Evolutionary conservation across 1,140 invertebrate species (phyloP).

Genomic region (Anoplolepis gracilipes): DNA sequence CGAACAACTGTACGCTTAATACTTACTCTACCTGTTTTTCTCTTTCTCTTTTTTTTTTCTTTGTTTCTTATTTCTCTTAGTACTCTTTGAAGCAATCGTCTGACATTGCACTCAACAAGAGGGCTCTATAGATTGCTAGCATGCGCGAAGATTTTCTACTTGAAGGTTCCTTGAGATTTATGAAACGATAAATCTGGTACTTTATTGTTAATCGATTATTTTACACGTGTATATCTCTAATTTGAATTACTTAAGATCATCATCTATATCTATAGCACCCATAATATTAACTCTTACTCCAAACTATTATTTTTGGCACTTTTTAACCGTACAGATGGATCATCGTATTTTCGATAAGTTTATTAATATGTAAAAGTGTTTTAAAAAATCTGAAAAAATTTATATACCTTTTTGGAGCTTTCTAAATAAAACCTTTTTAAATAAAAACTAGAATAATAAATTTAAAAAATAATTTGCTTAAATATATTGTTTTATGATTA

Average conservation of each 20-base stretch:
- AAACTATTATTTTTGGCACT: no score
- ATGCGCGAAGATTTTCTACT: constrained; percentile 25
- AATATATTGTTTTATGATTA: no score
- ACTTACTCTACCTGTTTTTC: constrained; percentile 12
- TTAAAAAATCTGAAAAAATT: no score
- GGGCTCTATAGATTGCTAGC: constrained; percentile 50
- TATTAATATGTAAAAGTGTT: no score
- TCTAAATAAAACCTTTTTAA: no score
- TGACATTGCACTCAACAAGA: constrained; percentile 48
- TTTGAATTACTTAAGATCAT: neutral
- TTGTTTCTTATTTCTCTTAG: constrained; percentile 10
- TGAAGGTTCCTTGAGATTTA: constrained; percentile 53
- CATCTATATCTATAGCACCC: neutral
- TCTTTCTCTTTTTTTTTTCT: neutral
- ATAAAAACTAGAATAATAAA: no score
- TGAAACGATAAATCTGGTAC: constrained; percentile 18
- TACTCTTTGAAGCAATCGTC: constrained; percentile 37
- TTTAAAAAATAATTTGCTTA: no score
- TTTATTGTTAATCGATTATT: constrained; percentile 41
- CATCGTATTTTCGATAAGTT: no score
- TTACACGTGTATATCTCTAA: neutral
- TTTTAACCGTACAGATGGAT: no score
- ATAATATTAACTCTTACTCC: no score
- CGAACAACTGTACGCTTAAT: constrained; percentile 44
- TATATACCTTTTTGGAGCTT: no score